A percentile compares a stretch with the other conserved stretches of the same genome.
Conservation (phyloP, 2,888 invertebrate genomes). For the Apocheima hispidaria region DNA sequence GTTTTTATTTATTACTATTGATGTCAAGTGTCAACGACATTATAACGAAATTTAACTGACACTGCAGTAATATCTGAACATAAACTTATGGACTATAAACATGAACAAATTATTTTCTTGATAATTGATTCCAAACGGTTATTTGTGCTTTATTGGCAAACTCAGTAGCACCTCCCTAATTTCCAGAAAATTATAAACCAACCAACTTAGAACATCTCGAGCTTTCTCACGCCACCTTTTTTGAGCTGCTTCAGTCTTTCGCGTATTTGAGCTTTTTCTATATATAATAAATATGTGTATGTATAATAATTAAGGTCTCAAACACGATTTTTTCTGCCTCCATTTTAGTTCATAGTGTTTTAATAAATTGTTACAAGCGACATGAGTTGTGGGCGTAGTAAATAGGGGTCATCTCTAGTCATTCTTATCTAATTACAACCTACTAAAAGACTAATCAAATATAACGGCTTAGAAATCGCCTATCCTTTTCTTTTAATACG, state of each 20-base stretch:
- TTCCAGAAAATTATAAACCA: too few species aligned
- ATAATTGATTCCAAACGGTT: not conserved
- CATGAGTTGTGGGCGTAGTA: constrained; percentile 22
- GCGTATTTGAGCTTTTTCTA: not conserved
- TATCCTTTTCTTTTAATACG: constrained; percentile 19
- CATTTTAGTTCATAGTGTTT: constrained; percentile 5
- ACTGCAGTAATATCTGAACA: constrained; percentile 14
- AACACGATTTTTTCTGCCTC: not conserved
- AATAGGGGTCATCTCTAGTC: constrained; percentile 29
- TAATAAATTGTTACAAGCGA: constrained; percentile 11
- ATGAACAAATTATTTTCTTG: not conserved
- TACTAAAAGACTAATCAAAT: constrained; percentile 36
- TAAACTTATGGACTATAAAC: not conserved
- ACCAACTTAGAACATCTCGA: too few species aligned
- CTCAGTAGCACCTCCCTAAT: too few species aligned
- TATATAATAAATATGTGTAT: not conserved
- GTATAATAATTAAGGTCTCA: not conserved
- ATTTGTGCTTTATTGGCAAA: too few species aligned
- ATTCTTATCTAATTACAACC: constrained; percentile 35
- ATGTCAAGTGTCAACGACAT: constrained; percentile 35
- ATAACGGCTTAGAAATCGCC: constrained; percentile 27
- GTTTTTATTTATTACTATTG: constrained; percentile 26
- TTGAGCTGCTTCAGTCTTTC: too few species aligned
- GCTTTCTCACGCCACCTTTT: too few species aligned
- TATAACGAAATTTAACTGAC: constrained; percentile 13